Evolutionary conservation across 2,113 vertebrate species (phyloP).

Genomic region (Pipra filicauda): DNA sequence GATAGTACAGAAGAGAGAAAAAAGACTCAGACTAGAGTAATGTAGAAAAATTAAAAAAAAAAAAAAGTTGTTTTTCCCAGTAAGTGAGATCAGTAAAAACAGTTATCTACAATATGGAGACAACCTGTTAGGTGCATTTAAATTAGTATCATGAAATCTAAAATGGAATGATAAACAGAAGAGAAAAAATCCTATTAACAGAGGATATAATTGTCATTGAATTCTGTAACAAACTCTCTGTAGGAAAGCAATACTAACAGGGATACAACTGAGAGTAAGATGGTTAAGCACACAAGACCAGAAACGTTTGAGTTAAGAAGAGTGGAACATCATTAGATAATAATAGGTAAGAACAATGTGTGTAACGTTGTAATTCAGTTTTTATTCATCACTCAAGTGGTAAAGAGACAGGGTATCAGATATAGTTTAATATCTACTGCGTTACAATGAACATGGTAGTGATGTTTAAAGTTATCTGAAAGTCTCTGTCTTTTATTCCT

Average conservation of each 20-base stretch:
- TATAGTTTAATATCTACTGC: neutral
- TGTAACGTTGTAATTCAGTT: neutral
- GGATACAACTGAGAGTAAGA: neutral
- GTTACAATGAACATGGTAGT: neutral
- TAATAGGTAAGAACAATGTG: constrained; percentile 12
- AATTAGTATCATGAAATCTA: neutral
- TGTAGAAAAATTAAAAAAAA: neutral
- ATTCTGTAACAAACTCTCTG: neutral
- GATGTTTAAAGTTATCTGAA: neutral
- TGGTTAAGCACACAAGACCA: neutral
- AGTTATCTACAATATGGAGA: neutral
- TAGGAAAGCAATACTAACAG: neutral
- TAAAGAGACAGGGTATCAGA: neutral
- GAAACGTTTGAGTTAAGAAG: neutral
- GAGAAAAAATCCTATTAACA: neutral
- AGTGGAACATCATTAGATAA: neutral
- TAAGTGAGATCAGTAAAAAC: constrained; percentile 21
- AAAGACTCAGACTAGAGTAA: neutral
- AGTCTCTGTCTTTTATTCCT: neutral
- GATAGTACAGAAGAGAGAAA: neutral
- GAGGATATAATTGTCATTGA: neutral
- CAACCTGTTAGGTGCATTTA: neutral
- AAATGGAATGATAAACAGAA: neutral
- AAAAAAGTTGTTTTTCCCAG: neutral
- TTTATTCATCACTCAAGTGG: neutral